A percentile compares a stretch with the other conserved stretches of the same genome.
Evolutionary conservation across 2,888 invertebrate species (phyloP).

Genomic region (Tenthredo amoena): DNA sequence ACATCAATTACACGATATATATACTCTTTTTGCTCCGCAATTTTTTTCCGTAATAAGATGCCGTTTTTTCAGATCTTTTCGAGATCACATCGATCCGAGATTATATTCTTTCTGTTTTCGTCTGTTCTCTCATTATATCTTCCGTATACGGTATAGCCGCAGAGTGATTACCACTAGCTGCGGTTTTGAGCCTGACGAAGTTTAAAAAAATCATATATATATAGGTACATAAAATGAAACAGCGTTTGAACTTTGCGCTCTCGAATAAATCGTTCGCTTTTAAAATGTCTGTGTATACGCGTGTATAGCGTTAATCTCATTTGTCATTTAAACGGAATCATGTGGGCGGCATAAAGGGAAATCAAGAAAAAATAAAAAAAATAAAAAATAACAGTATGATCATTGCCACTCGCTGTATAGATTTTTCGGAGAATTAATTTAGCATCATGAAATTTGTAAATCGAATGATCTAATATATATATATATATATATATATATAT

Average conservation of each 20-base stretch:
- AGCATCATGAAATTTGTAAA: not conserved
- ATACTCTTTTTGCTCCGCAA: not conserved
- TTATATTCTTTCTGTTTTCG: not conserved
- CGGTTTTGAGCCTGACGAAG: not conserved
- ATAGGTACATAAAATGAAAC: not conserved
- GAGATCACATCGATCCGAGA: not conserved
- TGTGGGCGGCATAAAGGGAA: not conserved
- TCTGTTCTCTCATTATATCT: not conserved
- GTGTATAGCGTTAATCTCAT: not conserved
- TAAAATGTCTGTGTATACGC: not conserved
- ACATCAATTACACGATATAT: conserved; percentile 62
- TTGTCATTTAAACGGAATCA: not conserved
- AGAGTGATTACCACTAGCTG: not conserved
- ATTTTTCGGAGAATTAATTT: not conserved
- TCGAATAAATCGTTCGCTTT: not conserved
- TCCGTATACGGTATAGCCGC: not conserved
- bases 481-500: not conserved
- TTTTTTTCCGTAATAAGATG: not conserved
- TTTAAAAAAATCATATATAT: not conserved
- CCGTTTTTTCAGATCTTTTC: not conserved
- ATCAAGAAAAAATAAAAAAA: not conserved
- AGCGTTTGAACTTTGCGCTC: not conserved
- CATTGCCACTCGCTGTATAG: not conserved
- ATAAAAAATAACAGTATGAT: not conserved
- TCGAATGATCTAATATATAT: not conserved